phyloP scores from a whole-genome alignment of 2,888 invertebrate genomes.

The Ectemnius lituratus region DNA sequence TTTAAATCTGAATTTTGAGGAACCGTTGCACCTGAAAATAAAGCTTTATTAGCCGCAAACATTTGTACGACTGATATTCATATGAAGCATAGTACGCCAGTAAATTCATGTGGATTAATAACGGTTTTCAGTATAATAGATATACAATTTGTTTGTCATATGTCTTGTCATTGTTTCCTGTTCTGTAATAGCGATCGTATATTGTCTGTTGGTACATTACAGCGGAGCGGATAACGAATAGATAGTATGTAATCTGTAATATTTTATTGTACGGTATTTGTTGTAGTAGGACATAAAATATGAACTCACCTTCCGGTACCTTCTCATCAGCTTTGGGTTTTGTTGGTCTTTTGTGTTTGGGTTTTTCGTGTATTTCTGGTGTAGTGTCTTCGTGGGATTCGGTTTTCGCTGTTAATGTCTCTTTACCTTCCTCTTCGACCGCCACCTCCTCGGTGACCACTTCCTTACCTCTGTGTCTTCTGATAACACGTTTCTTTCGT shows the following conservation, averaged over 20 bases:
- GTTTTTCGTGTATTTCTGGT: slow-evolving; percentile 69
- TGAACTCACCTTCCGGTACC: slow-evolving; percentile 66
- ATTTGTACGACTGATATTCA: slow-evolving; percentile 20
- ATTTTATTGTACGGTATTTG: slow-evolving; percentile 34
- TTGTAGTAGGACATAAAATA: slow-evolving; percentile 55
- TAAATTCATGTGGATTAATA: slow-evolving; percentile 23
- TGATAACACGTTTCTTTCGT: slow-evolving; percentile 69
- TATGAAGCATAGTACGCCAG: slow-evolving; percentile 30
- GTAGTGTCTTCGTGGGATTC: slow-evolving; percentile 65
- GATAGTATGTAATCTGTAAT: slow-evolving; percentile 12
- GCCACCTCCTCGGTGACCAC: slow-evolving; percentile 78
- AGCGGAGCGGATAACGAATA: slow-evolving; percentile 20
- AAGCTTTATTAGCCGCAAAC: slow-evolving; percentile 26
- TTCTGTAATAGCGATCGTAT: slow-evolving; percentile 41
- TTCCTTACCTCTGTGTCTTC: slow-evolving; percentile 76
- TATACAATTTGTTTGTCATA: slow-evolving; percentile 46
- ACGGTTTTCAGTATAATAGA: slow-evolving; percentile 15
- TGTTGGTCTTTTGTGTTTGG: slow-evolving; percentile 69
- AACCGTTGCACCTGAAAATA: slow-evolving; percentile 10
- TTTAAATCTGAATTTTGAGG: slow-evolving; percentile 32
- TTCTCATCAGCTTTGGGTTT: slow-evolving; percentile 67
- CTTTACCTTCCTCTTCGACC: slow-evolving; percentile 76
- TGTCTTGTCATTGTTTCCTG: slow-evolving; percentile 53
- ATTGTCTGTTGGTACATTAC: slow-evolving; percentile 26
- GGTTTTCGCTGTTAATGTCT: slow-evolving; percentile 75